phyloP scores from a whole-genome alignment of 2,888 invertebrate genomes.

The Lasioglossum morio region DNA sequence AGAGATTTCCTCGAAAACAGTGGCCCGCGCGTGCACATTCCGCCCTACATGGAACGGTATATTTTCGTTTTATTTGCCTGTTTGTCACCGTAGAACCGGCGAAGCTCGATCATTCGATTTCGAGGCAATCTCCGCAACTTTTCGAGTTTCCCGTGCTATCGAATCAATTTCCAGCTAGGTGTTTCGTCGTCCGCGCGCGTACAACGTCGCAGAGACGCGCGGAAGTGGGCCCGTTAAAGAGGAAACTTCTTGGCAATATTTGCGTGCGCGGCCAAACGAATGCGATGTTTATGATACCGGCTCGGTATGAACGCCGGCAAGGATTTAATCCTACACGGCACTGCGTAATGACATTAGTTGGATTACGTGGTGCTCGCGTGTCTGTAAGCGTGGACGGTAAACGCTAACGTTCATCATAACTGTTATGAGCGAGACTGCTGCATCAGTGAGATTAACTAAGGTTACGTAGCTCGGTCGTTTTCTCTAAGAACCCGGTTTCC shows the following conservation, averaged over 20 bases:
- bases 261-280: conserved; percentile 33
- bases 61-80: background rate
- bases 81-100: background rate
- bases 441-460: conserved; percentile 64
- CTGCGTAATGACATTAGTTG: conserved; percentile 68
- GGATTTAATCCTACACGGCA: conserved; percentile 67
- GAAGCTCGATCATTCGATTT: background rate
- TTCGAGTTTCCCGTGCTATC: background rate
- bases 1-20: background rate
- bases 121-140: background rate
- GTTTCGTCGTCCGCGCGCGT: background rate
- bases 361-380: conserved; percentile 63
- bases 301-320: conserved; percentile 48
- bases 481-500: conserved; percentile 35
- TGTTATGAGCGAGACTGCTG: conserved; percentile 58
- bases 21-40: background rate
- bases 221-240: background rate
- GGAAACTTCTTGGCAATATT: conserved; percentile 17
- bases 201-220: background rate
- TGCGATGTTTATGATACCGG: conserved; percentile 61
- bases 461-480: conserved; percentile 59
- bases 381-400: conserved; percentile 63
- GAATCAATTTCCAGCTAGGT: conserved; percentile 1
- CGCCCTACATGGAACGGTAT: background rate
- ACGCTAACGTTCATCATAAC: conserved; percentile 71